Conservation (phyloP, 2,113 vertebrate genomes). For the Carettochelys insculpta region DNA sequence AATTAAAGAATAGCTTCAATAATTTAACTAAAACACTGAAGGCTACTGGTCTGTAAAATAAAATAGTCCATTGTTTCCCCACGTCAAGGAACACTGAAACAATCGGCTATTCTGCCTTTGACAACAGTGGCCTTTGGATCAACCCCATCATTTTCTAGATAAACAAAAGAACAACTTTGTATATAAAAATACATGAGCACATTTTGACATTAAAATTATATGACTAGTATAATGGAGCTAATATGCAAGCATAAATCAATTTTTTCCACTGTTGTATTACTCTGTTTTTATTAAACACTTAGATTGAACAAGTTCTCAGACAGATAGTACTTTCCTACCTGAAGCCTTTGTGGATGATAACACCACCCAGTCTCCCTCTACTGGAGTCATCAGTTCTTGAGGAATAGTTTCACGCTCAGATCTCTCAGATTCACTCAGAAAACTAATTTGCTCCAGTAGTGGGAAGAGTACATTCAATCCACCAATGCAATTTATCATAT, state of each 20-base stretch:
- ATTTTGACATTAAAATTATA: background rate
- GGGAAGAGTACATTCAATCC: slow-evolving; percentile 91
- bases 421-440: slow-evolving; percentile 78
- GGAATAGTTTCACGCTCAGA: slow-evolving; percentile 77
- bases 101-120: background rate
- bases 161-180: background rate
- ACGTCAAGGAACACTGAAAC: background rate
- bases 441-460: slow-evolving; percentile 89
- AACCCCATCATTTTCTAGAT: background rate
- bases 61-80: accelerated
- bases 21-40: background rate
- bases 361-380: slow-evolving; percentile 91
- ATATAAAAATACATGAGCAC: background rate
- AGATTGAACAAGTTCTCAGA: background rate
- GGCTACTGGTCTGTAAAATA: background rate
- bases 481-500: slow-evolving; percentile 95
- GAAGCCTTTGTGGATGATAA: slow-evolving; percentile 90
- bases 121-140: background rate
- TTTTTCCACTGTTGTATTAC: background rate
- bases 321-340: slow-evolving; percentile 75
- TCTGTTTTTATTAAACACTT: background rate
- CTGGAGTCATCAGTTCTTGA: slow-evolving; percentile 82
- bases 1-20: background rate
- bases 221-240: background rate
- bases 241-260: background rate